Conservation (phyloP, 2,797 vertebrate genomes). For the Rhynchonycteris naso region DNA sequence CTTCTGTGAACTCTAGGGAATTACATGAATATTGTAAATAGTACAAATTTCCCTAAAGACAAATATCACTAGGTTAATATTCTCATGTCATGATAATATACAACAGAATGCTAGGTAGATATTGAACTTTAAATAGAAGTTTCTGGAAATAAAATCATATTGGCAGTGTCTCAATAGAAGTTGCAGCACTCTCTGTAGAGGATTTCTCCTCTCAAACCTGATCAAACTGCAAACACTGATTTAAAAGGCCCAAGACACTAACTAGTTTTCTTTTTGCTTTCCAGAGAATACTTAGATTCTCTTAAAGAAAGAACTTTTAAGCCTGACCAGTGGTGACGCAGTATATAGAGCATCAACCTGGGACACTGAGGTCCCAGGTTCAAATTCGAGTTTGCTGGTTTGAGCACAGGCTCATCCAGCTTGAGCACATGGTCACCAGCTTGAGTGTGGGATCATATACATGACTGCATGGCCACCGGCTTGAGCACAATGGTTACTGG, state of each 20-base stretch:
- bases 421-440: too few species aligned
- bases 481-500: too few species aligned
- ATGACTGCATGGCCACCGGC: too few species aligned
- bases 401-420: too few species aligned
- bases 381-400: too few species aligned
- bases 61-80: not conserved
- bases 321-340: not conserved
- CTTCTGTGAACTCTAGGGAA: not conserved
- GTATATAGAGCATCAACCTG: too few species aligned
- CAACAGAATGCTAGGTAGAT: not conserved
- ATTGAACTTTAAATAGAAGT: not conserved
- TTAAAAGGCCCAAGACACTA: not conserved
- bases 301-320: slow-evolving; percentile 40
- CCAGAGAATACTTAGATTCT: not conserved
- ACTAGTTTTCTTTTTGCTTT: not conserved
- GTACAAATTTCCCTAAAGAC: not conserved
- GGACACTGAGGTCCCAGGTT: too few species aligned
- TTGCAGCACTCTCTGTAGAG: not conserved
- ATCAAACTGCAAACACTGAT: not conserved
- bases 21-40: not conserved
- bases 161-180: not conserved
- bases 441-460: too few species aligned
- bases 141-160: slow-evolving; percentile 20
- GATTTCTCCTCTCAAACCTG: not conserved
- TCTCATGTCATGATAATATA: not conserved